A percentile compares a stretch with the other conserved stretches of the same genome.
These are phyloP conservation scores for Aplodontia rufa DNA, from an alignment of 2,113 vertebrate species.

Conservation along the genomic window DNA sequence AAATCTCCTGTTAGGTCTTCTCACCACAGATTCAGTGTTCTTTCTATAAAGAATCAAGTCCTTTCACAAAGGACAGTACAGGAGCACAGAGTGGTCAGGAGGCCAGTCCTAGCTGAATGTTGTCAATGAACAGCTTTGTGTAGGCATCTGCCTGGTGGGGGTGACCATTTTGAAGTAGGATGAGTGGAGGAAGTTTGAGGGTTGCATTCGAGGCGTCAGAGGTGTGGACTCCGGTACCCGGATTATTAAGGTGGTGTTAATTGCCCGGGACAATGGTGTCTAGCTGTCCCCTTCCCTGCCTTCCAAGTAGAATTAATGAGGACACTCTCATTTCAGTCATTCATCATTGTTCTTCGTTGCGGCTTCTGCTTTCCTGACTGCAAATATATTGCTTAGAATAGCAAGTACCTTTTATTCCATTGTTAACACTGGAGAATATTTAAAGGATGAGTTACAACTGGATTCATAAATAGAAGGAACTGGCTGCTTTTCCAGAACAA, in stretches of 20 bases:
- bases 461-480: conserved; percentile 17
- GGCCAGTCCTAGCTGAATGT: not conserved
- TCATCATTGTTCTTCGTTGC: conserved; percentile 32
- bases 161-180: not conserved
- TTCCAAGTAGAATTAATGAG: not conserved
- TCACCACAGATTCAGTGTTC: not conserved
- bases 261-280: not conserved
- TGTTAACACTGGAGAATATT: not conserved
- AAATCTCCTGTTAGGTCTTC: not conserved
- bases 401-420: not conserved
- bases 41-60: fast-evolving
- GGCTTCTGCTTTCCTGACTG: not conserved
- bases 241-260: not conserved
- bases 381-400: conserved; percentile 15
- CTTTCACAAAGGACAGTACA: not conserved
- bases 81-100: not conserved
- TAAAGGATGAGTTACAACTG: not conserved
- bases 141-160: not conserved
- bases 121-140: fast-evolving
- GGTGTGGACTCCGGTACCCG: not conserved
- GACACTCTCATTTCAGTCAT: not conserved
- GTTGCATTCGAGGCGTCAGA: not conserved
- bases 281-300: not conserved
- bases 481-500: not conserved
- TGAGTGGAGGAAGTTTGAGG: not conserved